phyloP scores from a whole-genome alignment of 1,140 invertebrate genomes.

The Nephila pilipes region DNA sequence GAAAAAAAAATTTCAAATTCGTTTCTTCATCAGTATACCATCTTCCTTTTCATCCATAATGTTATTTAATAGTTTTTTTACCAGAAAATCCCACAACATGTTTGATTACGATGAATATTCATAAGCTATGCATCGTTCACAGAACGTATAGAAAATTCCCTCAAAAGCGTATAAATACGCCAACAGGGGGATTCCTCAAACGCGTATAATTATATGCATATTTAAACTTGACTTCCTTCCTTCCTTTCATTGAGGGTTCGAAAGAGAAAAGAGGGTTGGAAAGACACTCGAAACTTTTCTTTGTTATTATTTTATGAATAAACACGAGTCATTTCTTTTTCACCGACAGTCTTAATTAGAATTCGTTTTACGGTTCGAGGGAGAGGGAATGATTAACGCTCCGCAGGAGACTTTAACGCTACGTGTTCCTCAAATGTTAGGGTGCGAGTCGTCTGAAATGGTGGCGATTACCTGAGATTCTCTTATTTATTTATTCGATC shows the following conservation, averaged over 20 bases:
- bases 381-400: constrained; percentile 4
- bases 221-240: constrained; percentile 8
- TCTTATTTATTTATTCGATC: background rate
- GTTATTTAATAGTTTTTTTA: background rate
- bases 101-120: constrained; percentile 47
- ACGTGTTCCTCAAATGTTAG: background rate
- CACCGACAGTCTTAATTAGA: constrained; percentile 16
- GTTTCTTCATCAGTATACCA: background rate
- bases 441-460: background rate
- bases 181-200: background rate
- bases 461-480: background rate
- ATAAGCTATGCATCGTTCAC: background rate
- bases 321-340: constrained; percentile 26
- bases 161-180: background rate
- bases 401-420: background rate
- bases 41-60: background rate
- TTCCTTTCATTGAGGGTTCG: background rate
- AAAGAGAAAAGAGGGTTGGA: background rate
- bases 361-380: background rate
- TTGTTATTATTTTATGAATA: constrained; percentile 35
- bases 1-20: too few relatives aligned
- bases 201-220: constrained; percentile 41
- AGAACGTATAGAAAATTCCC: background rate
- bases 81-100: background rate
- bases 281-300: background rate